Conservation (phyloP, 2,113 vertebrate species). For the Alectura lathami region DNA sequence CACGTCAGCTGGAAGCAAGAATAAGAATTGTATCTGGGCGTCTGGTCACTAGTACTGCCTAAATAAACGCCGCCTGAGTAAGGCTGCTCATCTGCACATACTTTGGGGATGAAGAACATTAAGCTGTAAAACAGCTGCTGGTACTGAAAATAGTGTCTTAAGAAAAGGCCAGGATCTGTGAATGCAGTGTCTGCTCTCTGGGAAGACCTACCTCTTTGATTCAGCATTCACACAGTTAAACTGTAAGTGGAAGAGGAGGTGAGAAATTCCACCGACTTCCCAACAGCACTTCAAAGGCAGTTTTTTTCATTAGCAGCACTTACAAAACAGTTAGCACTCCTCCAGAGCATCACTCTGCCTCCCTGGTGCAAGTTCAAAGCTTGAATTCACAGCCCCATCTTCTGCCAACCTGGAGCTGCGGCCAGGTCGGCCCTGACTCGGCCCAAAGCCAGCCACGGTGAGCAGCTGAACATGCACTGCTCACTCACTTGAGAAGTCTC, state of each 20-base stretch:
- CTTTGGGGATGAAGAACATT: constrained; percentile 45
- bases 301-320: constrained; percentile 1
- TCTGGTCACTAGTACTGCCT: constrained; percentile 18
- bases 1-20: background rate
- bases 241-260: background rate
- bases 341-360: background rate
- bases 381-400: background rate
- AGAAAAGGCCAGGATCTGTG: background rate
- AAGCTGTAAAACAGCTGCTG: constrained; percentile 46
- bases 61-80: constrained; percentile 7
- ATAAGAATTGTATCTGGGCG: background rate
- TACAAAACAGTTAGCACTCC: background rate
- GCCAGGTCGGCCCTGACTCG: background rate
- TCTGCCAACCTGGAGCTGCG: background rate
- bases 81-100: constrained; percentile 25
- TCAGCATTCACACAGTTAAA: background rate
- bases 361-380: background rate
- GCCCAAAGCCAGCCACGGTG: background rate
- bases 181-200: background rate
- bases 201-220: background rate
- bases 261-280: constrained; percentile 3
- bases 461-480: background rate
- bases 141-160: constrained; percentile 34
- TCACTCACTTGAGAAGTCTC: background rate
- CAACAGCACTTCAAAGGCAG: background rate